Conservation (phyloP, 2,888 invertebrate species). For the Chalcosyrphus nemorum region DNA sequence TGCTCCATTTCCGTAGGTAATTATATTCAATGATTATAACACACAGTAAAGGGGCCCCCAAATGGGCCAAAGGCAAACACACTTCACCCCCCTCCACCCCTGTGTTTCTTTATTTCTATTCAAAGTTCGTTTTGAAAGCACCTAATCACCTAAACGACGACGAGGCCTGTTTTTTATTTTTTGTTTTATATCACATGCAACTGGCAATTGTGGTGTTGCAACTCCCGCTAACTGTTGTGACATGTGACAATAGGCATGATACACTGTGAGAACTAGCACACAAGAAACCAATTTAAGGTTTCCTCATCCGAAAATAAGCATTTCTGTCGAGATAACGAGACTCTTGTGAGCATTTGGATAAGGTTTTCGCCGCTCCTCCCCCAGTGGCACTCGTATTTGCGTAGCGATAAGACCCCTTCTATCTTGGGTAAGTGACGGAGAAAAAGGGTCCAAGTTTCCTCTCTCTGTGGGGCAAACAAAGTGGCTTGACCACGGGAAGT, state of each 20-base stretch:
- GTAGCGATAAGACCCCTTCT: too few relatives aligned
- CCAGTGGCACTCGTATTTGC: too few relatives aligned
- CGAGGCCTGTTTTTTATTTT: too few relatives aligned
- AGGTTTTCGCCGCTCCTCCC: too few relatives aligned
- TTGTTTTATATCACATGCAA: conserved; percentile 21
- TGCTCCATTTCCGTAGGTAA: conserved; percentile 66
- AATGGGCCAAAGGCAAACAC: conserved; percentile 14
- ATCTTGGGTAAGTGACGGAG: too few relatives aligned
- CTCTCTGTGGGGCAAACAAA: background rate
- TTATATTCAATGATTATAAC: conserved; percentile 43
- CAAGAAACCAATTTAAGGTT: conserved; percentile 19
- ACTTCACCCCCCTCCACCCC: background rate
- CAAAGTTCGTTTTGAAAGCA: conserved; percentile 46
- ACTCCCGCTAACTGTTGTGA: conserved; percentile 18
- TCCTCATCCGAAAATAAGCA: background rate
- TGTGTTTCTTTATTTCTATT: conserved; percentile 11
- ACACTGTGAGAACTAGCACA: conserved; percentile 50
- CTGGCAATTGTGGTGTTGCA: conserved; percentile 19
- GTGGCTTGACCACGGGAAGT: conserved; percentile 48
- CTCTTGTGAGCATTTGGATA: too few relatives aligned
- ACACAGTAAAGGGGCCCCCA: conserved; percentile 32
- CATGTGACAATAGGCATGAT: conserved; percentile 20
- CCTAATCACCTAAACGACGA: conserved; percentile 3
- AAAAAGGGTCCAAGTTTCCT: too few relatives aligned
- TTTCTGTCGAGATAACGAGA: conserved; percentile 10